Percentiles rank a stretch among this genome's conserved stretches.
These are phyloP conservation scores for Ochropleura plecta DNA, from an alignment of 2,888 invertebrate species.

Conservation along the genomic window DNA sequence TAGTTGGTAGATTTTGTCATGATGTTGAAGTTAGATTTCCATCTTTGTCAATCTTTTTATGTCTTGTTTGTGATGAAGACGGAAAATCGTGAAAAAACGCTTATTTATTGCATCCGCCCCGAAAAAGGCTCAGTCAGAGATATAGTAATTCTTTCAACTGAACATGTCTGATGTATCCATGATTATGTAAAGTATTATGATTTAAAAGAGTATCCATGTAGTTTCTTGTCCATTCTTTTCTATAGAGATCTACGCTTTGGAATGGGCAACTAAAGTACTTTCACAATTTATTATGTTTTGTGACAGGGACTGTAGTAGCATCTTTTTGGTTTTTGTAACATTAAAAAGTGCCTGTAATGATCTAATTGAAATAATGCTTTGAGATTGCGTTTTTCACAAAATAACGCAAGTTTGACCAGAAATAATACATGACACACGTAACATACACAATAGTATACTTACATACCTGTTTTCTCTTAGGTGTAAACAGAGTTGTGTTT, in stretches of 20 bases:
- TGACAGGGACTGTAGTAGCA: too few relatives aligned
- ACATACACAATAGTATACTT: not conserved
- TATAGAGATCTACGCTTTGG: too few relatives aligned
- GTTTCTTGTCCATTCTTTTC: too few relatives aligned
- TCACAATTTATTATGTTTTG: too few relatives aligned
- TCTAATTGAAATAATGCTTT: too few relatives aligned
- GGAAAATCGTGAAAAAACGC: not conserved
- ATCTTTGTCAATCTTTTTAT: slow-evolving; percentile 29
- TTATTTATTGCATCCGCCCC: not conserved
- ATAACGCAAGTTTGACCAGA: not conserved
- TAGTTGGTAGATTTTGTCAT: slow-evolving; percentile 45
- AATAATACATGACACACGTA: not conserved
- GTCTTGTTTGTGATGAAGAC: slow-evolving; percentile 3
- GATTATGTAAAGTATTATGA: too few relatives aligned
- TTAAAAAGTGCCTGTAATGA: too few relatives aligned
- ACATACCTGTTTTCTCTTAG: not conserved
- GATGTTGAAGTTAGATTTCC: slow-evolving; percentile 46
- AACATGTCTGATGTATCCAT: too few relatives aligned
- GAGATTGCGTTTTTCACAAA: not conserved
- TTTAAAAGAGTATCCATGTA: too few relatives aligned
- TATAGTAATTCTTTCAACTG: not conserved
- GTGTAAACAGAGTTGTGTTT: not conserved
- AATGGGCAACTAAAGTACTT: too few relatives aligned
- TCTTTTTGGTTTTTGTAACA: too few relatives aligned
- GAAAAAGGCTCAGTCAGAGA: not conserved